Conservation (phyloP, 2,888 invertebrate genomes). For the Seira ritae region DNA sequence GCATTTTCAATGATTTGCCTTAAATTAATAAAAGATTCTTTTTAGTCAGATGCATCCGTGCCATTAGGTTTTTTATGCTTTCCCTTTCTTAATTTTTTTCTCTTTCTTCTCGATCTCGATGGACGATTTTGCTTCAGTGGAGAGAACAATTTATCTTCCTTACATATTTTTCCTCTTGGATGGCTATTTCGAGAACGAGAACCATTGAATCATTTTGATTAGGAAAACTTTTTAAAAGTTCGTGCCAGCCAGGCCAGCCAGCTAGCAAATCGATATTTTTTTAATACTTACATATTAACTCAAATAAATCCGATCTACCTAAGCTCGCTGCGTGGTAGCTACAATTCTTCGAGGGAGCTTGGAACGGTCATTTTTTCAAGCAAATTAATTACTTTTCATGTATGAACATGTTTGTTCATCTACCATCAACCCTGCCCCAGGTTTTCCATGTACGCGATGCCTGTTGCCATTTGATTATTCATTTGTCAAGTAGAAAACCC, state of each 20-base stretch:
- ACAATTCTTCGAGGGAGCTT: too few relatives aligned
- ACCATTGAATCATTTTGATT: background rate
- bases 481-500: background rate
- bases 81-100: background rate
- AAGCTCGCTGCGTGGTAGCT: too few relatives aligned
- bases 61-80: background rate
- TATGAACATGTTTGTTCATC: too few relatives aligned
- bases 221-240: constrained; percentile 1
- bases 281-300: too few relatives aligned
- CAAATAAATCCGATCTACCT: too few relatives aligned
- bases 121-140: background rate
- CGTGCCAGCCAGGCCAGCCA: background rate
- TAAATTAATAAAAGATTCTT: constrained; percentile 13
- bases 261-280: too few relatives aligned
- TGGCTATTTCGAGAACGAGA: background rate
- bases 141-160: constrained; percentile 2
- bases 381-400: too few relatives aligned
- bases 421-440: too few relatives aligned
- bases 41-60: background rate
- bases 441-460: background rate
- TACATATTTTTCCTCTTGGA: background rate
- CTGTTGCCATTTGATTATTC: constrained; percentile 30
- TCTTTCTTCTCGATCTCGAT: background rate
- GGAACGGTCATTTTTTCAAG: too few relatives aligned
- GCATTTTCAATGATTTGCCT: background rate